Evolutionary conservation across 2,888 invertebrate species (phyloP).

Genomic region (Platycheirus albimanus): DNA sequence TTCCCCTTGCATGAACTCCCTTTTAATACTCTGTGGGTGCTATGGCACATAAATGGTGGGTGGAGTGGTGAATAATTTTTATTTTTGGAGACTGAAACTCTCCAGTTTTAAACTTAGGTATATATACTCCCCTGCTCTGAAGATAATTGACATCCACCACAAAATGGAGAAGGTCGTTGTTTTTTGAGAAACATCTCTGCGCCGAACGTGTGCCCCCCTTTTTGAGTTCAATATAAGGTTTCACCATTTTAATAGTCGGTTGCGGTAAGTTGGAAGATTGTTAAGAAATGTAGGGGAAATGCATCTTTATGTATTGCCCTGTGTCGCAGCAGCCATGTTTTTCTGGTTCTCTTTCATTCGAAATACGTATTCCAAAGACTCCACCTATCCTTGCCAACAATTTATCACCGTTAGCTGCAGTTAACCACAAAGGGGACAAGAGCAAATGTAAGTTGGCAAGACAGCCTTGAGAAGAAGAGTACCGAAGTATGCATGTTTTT

Average conservation of each 20-base stretch:
- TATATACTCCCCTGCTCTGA: slow-evolving; percentile 18
- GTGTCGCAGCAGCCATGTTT: slow-evolving; percentile 45
- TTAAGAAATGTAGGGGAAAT: slow-evolving; percentile 29
- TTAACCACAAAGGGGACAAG: slow-evolving; percentile 39
- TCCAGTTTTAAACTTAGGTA: not conserved
- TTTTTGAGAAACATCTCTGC: slow-evolving; percentile 28
- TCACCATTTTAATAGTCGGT: slow-evolving; percentile 8
- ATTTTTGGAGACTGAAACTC: slow-evolving; percentile 23
- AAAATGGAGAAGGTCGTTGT: slow-evolving; percentile 52
- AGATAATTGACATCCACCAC: slow-evolving; percentile 1
- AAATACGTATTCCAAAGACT: slow-evolving; percentile 6
- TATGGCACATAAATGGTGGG: slow-evolving; percentile 52
- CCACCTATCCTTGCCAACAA: slow-evolving; percentile 60
- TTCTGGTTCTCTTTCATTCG: slow-evolving; percentile 43
- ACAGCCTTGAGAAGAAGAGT: slow-evolving; percentile 71
- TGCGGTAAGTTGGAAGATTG: slow-evolving; percentile 24
- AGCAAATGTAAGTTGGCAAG: slow-evolving; percentile 47
- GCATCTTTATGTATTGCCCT: slow-evolving; percentile 4
- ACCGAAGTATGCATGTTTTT: slow-evolving; percentile 19
- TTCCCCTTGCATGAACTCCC: not conserved
- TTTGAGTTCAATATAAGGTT: not conserved
- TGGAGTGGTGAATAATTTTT: slow-evolving; percentile 15
- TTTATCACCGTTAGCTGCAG: slow-evolving; percentile 68
- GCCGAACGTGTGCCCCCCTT: slow-evolving; percentile 6
- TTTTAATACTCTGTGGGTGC: slow-evolving; percentile 36